Conservation (phyloP, 1,140 invertebrate species). For the Aphelenchoides besseyi region DNA sequence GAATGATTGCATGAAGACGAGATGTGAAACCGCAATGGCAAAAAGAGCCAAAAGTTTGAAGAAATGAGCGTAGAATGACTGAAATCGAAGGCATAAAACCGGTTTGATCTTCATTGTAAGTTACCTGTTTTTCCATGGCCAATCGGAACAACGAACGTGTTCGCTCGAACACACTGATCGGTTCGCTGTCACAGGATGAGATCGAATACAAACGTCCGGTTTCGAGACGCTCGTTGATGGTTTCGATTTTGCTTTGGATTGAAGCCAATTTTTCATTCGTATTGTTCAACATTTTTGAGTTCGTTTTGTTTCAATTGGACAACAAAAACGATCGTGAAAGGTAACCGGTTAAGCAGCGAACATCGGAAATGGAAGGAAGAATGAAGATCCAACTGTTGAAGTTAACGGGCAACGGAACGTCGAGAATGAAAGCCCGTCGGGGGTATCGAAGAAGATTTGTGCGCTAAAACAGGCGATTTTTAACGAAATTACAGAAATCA, state of each 20-base stretch:
- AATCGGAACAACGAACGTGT: slow-evolving; percentile 18
- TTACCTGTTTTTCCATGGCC: slow-evolving; percentile 23
- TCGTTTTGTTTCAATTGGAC: neutral
- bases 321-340: neutral
- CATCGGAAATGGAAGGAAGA: neutral
- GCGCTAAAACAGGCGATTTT: neutral
- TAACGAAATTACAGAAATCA: neutral
- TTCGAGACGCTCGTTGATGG: slow-evolving; percentile 29
- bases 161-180: slow-evolving; percentile 17
- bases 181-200: slow-evolving; percentile 6
- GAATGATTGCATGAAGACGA: slow-evolving; percentile 41
- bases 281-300: slow-evolving; percentile 1
- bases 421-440: neutral
- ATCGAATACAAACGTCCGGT: slow-evolving; percentile 14
- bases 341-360: slow-evolving; percentile 11
- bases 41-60: slow-evolving; percentile 44
- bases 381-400: neutral
- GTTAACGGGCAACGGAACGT: too few relatives aligned
- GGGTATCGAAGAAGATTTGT: neutral
- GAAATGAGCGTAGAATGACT: slow-evolving; percentile 50
- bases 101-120: neutral
- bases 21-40: slow-evolving; percentile 38
- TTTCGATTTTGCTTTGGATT: slow-evolving; percentile 28
- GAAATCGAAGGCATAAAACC: slow-evolving; percentile 15
- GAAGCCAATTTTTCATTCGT: slow-evolving; percentile 22